phyloP scores from a whole-genome alignment of 2,113 vertebrate species.

The Elaphurus davidianus region DNA sequence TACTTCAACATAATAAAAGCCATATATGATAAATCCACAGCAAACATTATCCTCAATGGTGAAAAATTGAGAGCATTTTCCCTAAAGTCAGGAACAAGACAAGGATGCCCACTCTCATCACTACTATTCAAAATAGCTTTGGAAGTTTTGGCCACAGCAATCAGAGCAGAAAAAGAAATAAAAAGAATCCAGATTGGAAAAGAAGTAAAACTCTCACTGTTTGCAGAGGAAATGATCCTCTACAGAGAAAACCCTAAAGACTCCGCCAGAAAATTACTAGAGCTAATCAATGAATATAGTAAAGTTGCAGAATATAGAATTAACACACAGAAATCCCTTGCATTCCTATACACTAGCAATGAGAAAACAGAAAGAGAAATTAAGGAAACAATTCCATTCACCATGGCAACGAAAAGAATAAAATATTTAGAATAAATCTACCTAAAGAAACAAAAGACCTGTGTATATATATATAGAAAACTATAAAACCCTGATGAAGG shows the following conservation, averaged over 20 bases:
- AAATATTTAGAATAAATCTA: not conserved
- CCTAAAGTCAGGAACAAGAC: too few species aligned
- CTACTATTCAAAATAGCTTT: too few species aligned
- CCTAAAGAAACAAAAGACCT: not conserved
- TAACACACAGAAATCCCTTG: not conserved
- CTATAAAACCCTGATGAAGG: not conserved
- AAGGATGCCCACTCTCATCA: too few species aligned
- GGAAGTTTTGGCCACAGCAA: too few species aligned
- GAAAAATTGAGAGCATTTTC: too few species aligned
- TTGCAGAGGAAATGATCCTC: not conserved
- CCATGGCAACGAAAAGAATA: not conserved
- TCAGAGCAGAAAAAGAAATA: not conserved
- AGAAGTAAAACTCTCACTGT: not conserved
- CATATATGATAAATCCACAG: too few species aligned
- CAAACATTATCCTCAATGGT: too few species aligned
- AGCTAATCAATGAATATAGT: not conserved
- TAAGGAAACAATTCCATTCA: not conserved
- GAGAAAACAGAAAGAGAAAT: not conserved
- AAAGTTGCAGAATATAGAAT: not conserved
- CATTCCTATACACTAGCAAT: not conserved
- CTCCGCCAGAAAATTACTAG: not conserved
- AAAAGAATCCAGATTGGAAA: not conserved
- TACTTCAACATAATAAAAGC: too few species aligned
- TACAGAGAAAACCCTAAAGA: not conserved
- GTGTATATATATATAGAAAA: not conserved